These are phyloP conservation scores for Theonella swinhoei DNA, from an alignment of 37 sponge, comb jelly and placozoan genomes.

Conservation along the genomic window DNA sequence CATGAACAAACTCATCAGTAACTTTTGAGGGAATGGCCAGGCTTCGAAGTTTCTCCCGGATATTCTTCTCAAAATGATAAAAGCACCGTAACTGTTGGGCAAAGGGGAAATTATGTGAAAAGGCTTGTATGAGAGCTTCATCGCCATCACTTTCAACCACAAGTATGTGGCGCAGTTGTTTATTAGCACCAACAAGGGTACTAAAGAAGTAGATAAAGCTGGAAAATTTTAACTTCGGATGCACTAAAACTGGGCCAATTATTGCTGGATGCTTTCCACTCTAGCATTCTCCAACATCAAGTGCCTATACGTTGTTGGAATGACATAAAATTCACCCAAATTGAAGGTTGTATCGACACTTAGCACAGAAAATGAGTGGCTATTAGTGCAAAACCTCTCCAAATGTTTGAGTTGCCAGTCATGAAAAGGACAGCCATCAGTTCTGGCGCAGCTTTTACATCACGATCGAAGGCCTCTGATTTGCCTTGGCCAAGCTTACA, in stretches of 20 bases:
- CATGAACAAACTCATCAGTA: background rate
- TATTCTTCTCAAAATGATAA: constrained; percentile 18
- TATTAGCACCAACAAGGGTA: constrained; percentile 34
- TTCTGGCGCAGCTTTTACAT: constrained; percentile 60
- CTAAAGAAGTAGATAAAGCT: constrained; percentile 26
- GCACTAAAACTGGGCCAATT: constrained; percentile 29
- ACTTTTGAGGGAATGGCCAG: background rate
- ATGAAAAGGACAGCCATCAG: constrained; percentile 32
- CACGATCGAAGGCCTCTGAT: constrained; percentile 27
- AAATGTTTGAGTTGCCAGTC: constrained; percentile 50
- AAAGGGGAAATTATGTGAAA: background rate
- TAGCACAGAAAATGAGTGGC: background rate
- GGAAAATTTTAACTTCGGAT: constrained; percentile 32
- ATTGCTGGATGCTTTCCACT: constrained; percentile 26
- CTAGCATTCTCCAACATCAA: constrained; percentile 24
- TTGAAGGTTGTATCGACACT: constrained; percentile 55
- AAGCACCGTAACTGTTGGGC: constrained; percentile 20
- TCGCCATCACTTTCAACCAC: constrained; percentile 13
- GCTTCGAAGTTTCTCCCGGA: constrained; percentile 6
- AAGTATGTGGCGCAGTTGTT: constrained; percentile 6
- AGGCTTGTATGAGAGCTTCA: constrained; percentile 13
- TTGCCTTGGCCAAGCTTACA: constrained; percentile 51
- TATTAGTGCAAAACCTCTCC: constrained; percentile 26
- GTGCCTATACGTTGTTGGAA: constrained; percentile 45
- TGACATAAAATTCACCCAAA: constrained; percentile 56